These are phyloP conservation scores for Pammene fasciana DNA, from an alignment of 2,888 invertebrate genomes.

Conservation along the genomic window DNA sequence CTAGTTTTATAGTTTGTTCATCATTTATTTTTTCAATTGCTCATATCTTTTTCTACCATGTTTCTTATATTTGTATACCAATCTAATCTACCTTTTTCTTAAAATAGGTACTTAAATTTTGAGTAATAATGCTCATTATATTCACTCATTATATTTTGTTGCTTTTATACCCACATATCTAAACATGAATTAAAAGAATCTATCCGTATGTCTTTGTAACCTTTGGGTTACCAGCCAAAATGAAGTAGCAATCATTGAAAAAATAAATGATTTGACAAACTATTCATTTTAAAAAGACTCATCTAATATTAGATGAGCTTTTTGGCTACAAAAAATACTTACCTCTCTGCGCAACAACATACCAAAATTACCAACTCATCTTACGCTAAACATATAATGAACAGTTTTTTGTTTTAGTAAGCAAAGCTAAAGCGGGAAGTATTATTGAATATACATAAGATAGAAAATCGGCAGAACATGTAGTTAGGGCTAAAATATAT, in stretches of 20 bases:
- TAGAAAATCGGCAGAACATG: slow-evolving; percentile 25
- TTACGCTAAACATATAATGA: slow-evolving; percentile 13
- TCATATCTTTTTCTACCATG: neutral
- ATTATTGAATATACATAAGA: slow-evolving; percentile 46
- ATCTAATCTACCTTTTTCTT: no score
- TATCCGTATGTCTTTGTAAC: no score
- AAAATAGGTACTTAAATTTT: no score
- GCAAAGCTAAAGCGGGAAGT: slow-evolving; percentile 70
- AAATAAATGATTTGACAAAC: slow-evolving; percentile 8
- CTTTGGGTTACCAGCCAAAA: neutral
- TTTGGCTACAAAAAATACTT: slow-evolving; percentile 6
- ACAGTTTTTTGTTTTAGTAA: slow-evolving; percentile 49
- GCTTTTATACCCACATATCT: no score
- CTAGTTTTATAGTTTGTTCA: neutral
- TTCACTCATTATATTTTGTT: no score
- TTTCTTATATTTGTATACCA: no score
- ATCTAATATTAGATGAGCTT: neutral
- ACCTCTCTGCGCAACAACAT: slow-evolving; percentile 3
- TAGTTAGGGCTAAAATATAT: slow-evolving; percentile 30
- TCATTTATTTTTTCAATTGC: neutral
- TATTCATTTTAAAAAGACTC: neutral
- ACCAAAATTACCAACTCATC: neutral
- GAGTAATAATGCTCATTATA: no score
- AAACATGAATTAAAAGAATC: no score
- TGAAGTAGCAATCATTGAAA: neutral